Conservation (phyloP, 2,113 vertebrate species). For the Ophthalmolycus amberensis region DNA sequence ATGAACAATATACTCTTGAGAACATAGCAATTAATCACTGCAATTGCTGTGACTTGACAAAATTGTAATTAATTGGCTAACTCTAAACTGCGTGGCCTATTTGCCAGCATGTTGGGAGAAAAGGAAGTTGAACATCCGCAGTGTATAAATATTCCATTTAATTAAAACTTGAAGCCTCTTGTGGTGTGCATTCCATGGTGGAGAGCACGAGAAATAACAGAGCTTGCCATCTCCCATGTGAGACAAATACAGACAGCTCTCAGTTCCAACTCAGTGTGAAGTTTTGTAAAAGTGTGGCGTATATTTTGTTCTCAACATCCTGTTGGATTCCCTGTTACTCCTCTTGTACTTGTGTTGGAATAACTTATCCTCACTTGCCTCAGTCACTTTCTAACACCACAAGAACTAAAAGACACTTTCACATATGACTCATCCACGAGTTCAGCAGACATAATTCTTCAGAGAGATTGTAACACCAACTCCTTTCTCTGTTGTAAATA, state of each 20-base stretch:
- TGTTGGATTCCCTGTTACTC: slow-evolving; percentile 2
- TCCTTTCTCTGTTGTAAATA: slow-evolving; percentile 30
- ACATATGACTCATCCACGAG: slow-evolving; percentile 23
- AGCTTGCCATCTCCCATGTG: slow-evolving; percentile 64
- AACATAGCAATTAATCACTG: slow-evolving; percentile 75
- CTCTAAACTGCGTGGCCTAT: slow-evolving; percentile 74
- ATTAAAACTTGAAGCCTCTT: slow-evolving; percentile 77
- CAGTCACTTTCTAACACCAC: slow-evolving; percentile 2
- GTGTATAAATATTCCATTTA: slow-evolving; percentile 77
- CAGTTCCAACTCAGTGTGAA: slow-evolving; percentile 45
- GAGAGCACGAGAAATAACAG: slow-evolving; percentile 45
- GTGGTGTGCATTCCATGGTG: slow-evolving; percentile 62
- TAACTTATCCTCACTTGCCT: slow-evolving; percentile 9
- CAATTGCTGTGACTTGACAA: slow-evolving; percentile 71
- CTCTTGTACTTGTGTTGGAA: slow-evolving; percentile 12
- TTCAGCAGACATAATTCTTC: slow-evolving; percentile 18
- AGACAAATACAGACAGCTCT: slow-evolving; percentile 51
- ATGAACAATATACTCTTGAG: slow-evolving; percentile 63
- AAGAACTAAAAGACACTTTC: slow-evolving; percentile 26
- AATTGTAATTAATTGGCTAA: slow-evolving; percentile 80
- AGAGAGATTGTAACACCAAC: slow-evolving; percentile 29
- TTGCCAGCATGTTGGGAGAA: slow-evolving; percentile 73
- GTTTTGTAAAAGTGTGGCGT: slow-evolving; percentile 36
- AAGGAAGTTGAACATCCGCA: slow-evolving; percentile 63
- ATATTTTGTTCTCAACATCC: slow-evolving; percentile 24